phyloP scores from a whole-genome alignment of 2,797 vertebrate genomes.

The Oryzias sinensis region DNA sequence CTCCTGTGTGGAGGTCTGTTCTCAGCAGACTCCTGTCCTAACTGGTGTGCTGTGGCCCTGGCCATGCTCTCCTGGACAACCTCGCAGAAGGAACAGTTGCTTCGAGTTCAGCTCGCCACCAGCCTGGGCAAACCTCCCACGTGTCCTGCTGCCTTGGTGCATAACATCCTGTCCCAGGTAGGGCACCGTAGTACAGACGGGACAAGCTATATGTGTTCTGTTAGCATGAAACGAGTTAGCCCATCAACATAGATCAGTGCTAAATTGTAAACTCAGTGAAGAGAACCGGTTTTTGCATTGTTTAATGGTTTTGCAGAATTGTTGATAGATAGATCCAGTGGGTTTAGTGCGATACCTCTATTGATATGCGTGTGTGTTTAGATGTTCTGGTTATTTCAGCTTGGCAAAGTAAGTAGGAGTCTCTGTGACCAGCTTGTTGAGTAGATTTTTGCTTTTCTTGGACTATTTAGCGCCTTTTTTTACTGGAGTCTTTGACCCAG shows the following conservation, averaged over 20 bases:
- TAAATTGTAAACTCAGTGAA: constrained; percentile 41
- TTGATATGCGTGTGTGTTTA: constrained; percentile 44
- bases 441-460: constrained; percentile 78
- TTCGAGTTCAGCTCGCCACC: constrained; percentile 94
- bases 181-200: not conserved
- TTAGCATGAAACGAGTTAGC: not conserved
- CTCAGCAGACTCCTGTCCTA: constrained; percentile 93
- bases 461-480: constrained; percentile 53
- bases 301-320: constrained; percentile 98
- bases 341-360: constrained; percentile 78
- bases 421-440: constrained; percentile 64
- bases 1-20: constrained; percentile 95
- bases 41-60: constrained; percentile 97
- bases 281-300: constrained; percentile 76
- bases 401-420: constrained; percentile 72
- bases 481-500: constrained; percentile 21
- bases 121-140: constrained; percentile 94
- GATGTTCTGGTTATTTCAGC: constrained; percentile 66
- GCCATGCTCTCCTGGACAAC: constrained; percentile 96
- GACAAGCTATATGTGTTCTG: not conserved
- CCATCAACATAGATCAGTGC: constrained; percentile 5
- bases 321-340: constrained; percentile 99
- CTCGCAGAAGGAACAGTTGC: constrained; percentile 94
- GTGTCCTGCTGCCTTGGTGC: constrained; percentile 97
- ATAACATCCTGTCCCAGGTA: constrained; percentile 99